Evolutionary conservation across 2,113 vertebrate species (phyloP), one percentile per base, ranked within the genome.

Genomic region (Tor tambroides): DNA sequence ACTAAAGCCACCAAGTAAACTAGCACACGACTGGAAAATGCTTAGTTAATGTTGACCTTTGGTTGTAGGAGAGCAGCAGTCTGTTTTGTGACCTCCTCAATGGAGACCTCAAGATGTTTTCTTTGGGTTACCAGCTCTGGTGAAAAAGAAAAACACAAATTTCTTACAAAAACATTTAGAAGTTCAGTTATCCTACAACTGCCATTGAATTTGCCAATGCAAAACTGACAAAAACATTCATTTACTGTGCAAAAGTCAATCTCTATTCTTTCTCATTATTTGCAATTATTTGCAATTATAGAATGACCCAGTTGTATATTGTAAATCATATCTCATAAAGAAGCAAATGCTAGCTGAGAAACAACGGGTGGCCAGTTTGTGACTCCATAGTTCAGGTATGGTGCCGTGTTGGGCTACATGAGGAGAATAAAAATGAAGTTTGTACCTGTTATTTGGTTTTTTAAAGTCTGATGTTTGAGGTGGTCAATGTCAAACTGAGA

Each of bases 51-150:
- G 21, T n/a, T 72, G 59, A 90, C 89, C 90, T 81, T 94, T 32
- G 91, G 86, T 43, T 81, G 69, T 7, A 93, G 87, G 26, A 93
- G 85, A 2, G 19, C 6, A 6, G 30, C 63, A 0, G 88, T 92
- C 14, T 82, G 32, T 23, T 90, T 89, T 83, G 26, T 84, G 81
- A 92, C 46, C n/a, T 4, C 0, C 83, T 90, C 83, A 35, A 91
- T 85, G 0, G 32, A 89, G 61, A 61, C 35, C 76, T 92, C 87
- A 43, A 94, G 84, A 6, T 91, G 63, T 0, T 28, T 2, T 41
- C 23, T 89, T 67, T 61, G 89, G 17, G 1, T 35, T 28, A 56
- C 85, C 85, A 93, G 69, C 38, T 92, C 90, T 91, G 54, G 32
- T 21, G 49, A 69, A 65, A 46, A 35, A 5, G 26, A 72, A 23